phyloP scores from a whole-genome alignment of 2,113 vertebrate genomes.

The Tylochromis polylepis region DNA sequence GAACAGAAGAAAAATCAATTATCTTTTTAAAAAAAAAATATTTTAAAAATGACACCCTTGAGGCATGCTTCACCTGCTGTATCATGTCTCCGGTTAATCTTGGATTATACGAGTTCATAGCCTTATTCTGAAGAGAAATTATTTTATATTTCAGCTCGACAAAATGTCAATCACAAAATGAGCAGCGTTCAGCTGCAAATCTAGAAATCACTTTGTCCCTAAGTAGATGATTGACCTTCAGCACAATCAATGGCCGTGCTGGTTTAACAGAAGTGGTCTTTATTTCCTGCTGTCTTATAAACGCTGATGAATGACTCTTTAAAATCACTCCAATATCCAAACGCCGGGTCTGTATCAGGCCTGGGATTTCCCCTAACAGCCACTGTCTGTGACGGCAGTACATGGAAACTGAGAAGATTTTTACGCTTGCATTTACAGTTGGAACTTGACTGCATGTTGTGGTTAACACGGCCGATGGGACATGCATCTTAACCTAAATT shows the following conservation, averaged over 20 bases:
- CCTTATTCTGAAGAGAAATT: slow-evolving; percentile 18
- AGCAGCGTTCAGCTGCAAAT: slow-evolving; percentile 39
- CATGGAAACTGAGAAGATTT: slow-evolving; percentile 16
- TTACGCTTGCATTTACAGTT: background rate
- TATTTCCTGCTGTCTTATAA: slow-evolving; percentile 68
- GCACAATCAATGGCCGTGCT: slow-evolving; percentile 60
- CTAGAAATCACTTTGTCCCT: slow-evolving; percentile 56
- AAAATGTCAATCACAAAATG: slow-evolving; percentile 55
- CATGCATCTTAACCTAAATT: background rate
- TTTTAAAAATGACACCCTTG: background rate
- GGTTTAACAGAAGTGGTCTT: slow-evolving; percentile 69
- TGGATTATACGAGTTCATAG: slow-evolving; percentile 6
- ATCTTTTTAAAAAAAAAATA: background rate
- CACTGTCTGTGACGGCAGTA: background rate
- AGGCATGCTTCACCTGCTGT: slow-evolving; percentile 1
- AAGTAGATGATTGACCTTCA: slow-evolving; percentile 70
- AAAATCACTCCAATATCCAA: slow-evolving; percentile 61
- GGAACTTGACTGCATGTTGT: background rate
- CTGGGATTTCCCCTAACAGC: slow-evolving; percentile 40
- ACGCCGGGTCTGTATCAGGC: slow-evolving; percentile 2
- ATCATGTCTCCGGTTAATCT: background rate
- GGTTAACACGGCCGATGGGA: background rate
- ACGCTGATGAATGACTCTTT: slow-evolving; percentile 70
- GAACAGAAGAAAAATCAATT: background rate
- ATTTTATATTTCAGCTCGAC: slow-evolving; percentile 29